Conservation (phyloP, 2,888 invertebrate genomes). For the Epinotia demarniana region DNA sequence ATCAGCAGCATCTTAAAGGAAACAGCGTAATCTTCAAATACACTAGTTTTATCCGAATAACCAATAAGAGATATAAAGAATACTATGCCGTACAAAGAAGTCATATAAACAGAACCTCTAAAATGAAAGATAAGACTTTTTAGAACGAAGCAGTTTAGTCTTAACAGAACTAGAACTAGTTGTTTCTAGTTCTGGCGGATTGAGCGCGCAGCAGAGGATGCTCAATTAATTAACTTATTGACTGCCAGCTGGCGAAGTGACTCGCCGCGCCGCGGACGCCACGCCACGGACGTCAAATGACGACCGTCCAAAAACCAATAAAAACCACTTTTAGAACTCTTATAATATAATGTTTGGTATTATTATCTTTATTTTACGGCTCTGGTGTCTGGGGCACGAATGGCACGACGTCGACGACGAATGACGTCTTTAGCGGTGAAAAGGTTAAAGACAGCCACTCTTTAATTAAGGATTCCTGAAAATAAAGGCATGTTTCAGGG, state of each 20-base stretch:
- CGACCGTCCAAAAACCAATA: too few species aligned
- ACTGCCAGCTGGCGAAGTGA: too few species aligned
- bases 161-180: conserved; percentile 1
- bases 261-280: too few species aligned
- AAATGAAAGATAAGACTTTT: background rate
- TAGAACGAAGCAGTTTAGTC: background rate
- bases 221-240: conserved; percentile 11
- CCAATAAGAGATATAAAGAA: conserved; percentile 10
- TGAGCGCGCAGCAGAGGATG: conserved; percentile 7
- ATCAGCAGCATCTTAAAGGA: background rate
- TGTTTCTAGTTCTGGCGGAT: background rate
- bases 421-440: too few species aligned
- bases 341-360: too few species aligned
- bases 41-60: conserved; percentile 27
- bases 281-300: too few species aligned
- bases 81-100: background rate
- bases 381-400: too few species aligned
- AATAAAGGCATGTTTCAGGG: background rate
- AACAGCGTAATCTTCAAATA: conserved; percentile 16
- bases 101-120: background rate
- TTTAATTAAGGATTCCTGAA: background rate
- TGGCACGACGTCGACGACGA: too few species aligned
- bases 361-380: too few species aligned
- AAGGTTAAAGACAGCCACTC: background rate
- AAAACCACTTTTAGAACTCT: too few species aligned